Evolutionary conservation across 1,140 invertebrate species (phyloP).

Genomic region (Plectrocnemia conspersa): DNA sequence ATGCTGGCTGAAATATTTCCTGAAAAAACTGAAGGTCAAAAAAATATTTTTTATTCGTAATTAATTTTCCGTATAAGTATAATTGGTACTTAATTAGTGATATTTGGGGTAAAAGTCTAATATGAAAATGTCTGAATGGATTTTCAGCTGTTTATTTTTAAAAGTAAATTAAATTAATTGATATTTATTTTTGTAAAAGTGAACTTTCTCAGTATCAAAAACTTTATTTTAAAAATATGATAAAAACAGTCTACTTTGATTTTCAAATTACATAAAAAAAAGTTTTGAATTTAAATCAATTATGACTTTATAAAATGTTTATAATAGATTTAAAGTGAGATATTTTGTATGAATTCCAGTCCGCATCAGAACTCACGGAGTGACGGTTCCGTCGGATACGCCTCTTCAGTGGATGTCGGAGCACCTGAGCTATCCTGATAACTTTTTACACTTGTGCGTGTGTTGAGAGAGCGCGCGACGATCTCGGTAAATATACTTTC

Average conservation of each 20-base stretch:
- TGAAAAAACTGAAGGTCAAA: constrained; percentile 51
- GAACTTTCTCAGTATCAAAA: no score
- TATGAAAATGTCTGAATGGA: no score
- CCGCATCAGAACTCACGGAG: constrained; percentile 82
- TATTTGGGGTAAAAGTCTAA: no score
- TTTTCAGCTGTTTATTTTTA: no score
- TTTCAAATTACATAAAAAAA: no score
- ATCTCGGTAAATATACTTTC: constrained; percentile 1
- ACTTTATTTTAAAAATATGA: no score
- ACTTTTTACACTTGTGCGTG: constrained; percentile 87
- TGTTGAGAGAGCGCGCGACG: constrained; percentile 35
- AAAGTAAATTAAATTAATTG: no score
- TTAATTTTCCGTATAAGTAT: background rate
- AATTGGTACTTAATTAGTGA: background rate
- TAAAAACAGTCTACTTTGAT: no score
- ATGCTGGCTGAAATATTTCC: constrained; percentile 69
- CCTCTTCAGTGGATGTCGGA: constrained; percentile 96
- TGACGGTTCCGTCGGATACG: constrained; percentile 81
- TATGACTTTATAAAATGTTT: no score
- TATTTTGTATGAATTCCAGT: constrained; percentile 54
- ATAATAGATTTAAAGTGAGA: background rate
- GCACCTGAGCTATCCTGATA: constrained; percentile 97
- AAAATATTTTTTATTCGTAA: no score
- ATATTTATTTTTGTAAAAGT: no score
- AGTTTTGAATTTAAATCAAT: no score